phyloP scores from a whole-genome alignment of 2,888 invertebrate species.

The Prosopocoilus inquinatus region DNA sequence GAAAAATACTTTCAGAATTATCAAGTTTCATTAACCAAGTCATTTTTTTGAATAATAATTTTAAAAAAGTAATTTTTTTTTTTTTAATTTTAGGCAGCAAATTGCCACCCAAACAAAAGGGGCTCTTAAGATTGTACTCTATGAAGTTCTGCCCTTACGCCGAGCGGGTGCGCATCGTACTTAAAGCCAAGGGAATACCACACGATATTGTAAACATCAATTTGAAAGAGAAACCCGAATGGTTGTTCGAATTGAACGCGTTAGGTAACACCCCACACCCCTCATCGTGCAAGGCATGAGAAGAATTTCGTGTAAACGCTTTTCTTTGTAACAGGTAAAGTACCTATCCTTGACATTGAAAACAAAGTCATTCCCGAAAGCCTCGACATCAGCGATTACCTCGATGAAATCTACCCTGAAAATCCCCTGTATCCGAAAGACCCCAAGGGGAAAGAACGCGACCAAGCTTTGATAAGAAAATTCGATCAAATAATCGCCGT shows the following conservation, averaged over 20 bases:
- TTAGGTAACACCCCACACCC: constrained; percentile 49
- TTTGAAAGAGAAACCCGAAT: constrained; percentile 76
- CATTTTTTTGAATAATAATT: no score
- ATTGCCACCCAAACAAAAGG: constrained; percentile 59
- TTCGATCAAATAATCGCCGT: constrained; percentile 33
- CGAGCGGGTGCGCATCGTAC: constrained; percentile 69
- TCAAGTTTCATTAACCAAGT: no score
- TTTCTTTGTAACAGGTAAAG: constrained; percentile 47
- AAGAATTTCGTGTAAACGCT: background rate
- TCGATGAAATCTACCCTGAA: constrained; percentile 56
- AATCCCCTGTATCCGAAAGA: constrained; percentile 52
- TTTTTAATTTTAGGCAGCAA: constrained; percentile 58
- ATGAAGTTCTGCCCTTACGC: constrained; percentile 87
- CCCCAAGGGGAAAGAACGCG: constrained; percentile 40
- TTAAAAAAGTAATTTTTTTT: background rate
- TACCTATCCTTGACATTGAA: constrained; percentile 51
- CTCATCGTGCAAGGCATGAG: background rate
- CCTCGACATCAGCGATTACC: constrained; percentile 54
- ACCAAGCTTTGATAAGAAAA: constrained; percentile 40
- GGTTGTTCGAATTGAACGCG: constrained; percentile 66
- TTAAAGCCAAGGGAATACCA: constrained; percentile 73
- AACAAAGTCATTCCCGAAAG: constrained; percentile 55
- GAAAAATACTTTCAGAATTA: no score
- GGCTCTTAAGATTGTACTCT: constrained; percentile 71
- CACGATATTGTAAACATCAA: constrained; percentile 74